Evolutionary conservation across 2,888 invertebrate genomes (phyloP).

Genomic region (Dione vanillae): DNA sequence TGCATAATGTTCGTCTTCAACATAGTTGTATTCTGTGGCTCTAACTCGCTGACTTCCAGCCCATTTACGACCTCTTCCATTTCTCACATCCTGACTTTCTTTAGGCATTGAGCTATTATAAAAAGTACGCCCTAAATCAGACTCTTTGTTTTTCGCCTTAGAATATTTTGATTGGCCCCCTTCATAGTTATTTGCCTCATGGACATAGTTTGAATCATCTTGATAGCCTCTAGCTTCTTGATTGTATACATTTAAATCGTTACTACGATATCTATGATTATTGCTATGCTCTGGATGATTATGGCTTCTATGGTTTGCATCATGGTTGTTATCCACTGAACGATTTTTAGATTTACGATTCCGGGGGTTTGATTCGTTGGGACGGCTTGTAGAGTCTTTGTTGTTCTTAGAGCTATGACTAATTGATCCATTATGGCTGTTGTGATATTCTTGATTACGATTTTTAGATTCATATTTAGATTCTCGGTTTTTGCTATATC

Average conservation of each 20-base stretch:
- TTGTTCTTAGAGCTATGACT: slow-evolving; percentile 32
- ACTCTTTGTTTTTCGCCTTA: slow-evolving; percentile 68
- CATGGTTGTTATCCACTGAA: slow-evolving; percentile 50
- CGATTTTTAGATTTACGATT: slow-evolving; percentile 51
- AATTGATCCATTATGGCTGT: slow-evolving; percentile 36
- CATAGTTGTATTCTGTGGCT: slow-evolving; percentile 59
- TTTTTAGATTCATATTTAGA: slow-evolving; percentile 49
- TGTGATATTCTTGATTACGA: slow-evolving; percentile 50
- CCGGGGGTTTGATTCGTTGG: slow-evolving; percentile 49
- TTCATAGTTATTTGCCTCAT: slow-evolving; percentile 54
- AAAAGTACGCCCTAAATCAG: slow-evolving; percentile 67
- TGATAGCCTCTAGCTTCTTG: slow-evolving; percentile 40
- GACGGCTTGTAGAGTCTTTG: slow-evolving; percentile 36
- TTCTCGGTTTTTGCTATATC: slow-evolving; percentile 50
- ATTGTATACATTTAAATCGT: slow-evolving; percentile 43
- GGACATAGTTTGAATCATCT: slow-evolving; percentile 46
- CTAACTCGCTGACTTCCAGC: slow-evolving; percentile 67
- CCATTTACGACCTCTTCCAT: slow-evolving; percentile 65
- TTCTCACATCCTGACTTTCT: slow-evolving; percentile 68
- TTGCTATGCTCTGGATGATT: slow-evolving; percentile 43
- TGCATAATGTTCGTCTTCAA: slow-evolving; percentile 77
- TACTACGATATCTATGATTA: slow-evolving; percentile 43
- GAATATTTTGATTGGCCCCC: slow-evolving; percentile 63
- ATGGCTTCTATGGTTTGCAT: slow-evolving; percentile 48
- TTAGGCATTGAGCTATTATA: slow-evolving; percentile 73